Evolutionary conservation across 2,113 vertebrate species (phyloP).

Genomic region (Meriones unguiculatus): DNA sequence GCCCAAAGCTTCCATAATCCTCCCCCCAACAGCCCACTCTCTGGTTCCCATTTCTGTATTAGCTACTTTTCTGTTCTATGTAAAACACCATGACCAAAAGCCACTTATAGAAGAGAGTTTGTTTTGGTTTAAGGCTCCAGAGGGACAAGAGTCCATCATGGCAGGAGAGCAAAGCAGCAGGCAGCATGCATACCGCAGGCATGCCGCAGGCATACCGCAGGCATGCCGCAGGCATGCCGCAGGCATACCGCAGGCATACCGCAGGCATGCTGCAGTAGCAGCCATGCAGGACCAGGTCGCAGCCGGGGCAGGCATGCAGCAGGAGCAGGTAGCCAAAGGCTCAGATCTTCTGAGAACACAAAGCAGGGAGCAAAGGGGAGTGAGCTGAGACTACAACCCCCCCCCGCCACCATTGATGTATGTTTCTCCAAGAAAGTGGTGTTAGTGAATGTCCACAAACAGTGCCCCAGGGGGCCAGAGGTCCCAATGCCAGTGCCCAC

Average conservation of each 20-base stretch:
- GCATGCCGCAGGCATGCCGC: too few species aligned
- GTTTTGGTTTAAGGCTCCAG: background rate
- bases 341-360: background rate
- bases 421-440: background rate
- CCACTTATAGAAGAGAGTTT: background rate
- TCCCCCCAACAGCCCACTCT: background rate
- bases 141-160: background rate
- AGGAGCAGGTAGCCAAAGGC: background rate
- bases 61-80: background rate
- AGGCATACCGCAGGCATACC: rapidly evolving
- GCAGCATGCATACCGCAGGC: too few species aligned
- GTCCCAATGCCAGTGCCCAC: background rate
- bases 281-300: too few species aligned
- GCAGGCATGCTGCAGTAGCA: background rate
- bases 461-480: background rate
- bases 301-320: background rate
- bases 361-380: background rate
- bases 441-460: too few species aligned
- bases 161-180: rapidly evolving
- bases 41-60: background rate
- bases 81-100: background rate
- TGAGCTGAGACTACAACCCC: background rate
- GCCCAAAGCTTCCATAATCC: background rate
- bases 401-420: rapidly evolving
- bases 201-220: too few species aligned